Evolutionary conservation across 2,888 invertebrate species (phyloP), one percentile per base, ranked within the genome.

Genomic region (Drosophila picticornis): DNA sequence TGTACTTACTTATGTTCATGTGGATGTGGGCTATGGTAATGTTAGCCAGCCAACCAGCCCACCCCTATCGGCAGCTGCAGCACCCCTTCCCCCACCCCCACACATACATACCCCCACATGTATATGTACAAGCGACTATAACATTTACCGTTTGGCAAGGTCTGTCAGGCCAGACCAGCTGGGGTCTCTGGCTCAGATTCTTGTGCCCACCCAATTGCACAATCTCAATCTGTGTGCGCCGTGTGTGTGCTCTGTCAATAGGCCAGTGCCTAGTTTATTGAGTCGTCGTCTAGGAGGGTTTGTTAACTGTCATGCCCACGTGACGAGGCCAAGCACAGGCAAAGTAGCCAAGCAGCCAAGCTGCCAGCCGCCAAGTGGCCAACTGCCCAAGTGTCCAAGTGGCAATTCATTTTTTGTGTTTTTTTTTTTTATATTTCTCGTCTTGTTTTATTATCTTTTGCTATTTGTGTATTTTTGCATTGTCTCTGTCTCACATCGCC

Each of bases 81-180:
- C 34, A 29, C 32, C 56, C 66, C 69, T 46, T 46, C n/a, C 2
- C 38, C 25, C 13, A 25, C 43, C n/a, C 34, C 4, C n/a, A 6
- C 61, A 59, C 74, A 58, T 56, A 68, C 70, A 65, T 62, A 53
- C 19, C 9, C 9, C 3, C 11, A 10, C 10, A 34, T 13, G 13
- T 34, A 34, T 34, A 34, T 34, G 13, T 34, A 34, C 16, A 51
- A 50, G 9, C 64, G 72, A 68, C 51, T 74, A 83, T 72, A 77
- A 81, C 89, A 84, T 89, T 85, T 85, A 89, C 84, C 87, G 84
- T 89, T 85, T 70, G 75, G 81, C 84, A 84, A 84, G 84, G 84
- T 84, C 88, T 84, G 69, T 63, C 75, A 65, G 60, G 48, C 65
- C 80, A 77, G 90, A 81, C 78, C 84, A 86, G 89, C 84, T 88